phyloP scores from a whole-genome alignment of 53 echinoderm and acorn worm genomes.

The Henricia sp. region DNA sequence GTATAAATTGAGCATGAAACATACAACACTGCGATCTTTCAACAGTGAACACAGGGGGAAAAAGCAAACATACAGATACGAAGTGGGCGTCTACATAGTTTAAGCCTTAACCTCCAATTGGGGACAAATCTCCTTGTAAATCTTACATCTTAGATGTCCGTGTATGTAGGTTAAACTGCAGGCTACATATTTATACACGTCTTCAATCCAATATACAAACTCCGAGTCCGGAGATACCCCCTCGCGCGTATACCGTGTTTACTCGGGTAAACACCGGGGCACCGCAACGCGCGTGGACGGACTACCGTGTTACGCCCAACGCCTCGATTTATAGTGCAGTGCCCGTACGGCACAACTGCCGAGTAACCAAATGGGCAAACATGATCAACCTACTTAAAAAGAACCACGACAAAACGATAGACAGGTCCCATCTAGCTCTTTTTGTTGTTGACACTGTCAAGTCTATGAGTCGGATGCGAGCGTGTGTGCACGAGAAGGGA shows the following conservation, averaged over 20 bases:
- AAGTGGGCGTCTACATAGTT: background rate
- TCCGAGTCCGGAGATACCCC: constrained; percentile 5
- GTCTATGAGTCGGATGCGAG: too few relatives aligned
- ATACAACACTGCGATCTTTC: too few relatives aligned
- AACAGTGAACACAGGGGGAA: constrained; percentile 1
- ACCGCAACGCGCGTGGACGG: constrained; percentile 19
- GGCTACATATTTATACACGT: constrained; percentile 59
- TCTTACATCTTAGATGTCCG: constrained; percentile 7
- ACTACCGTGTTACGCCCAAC: constrained; percentile 39
- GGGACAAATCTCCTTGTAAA: constrained; percentile 8
- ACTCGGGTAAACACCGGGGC: constrained; percentile 23
- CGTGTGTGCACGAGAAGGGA: background rate
- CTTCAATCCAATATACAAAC: constrained; percentile 58
- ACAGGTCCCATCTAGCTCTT: constrained; percentile 47
- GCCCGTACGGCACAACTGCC: background rate
- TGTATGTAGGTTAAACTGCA: constrained; percentile 55
- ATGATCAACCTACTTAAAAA: constrained; percentile 57
- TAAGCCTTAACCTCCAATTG: background rate
- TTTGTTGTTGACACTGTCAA: constrained; percentile 37
- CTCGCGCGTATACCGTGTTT: constrained; percentile 16
- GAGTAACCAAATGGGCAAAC: constrained; percentile 58
- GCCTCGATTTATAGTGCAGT: constrained; percentile 35
- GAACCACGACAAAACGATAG: constrained; percentile 41
- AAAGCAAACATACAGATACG: constrained; percentile 21
- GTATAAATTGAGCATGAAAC: too few relatives aligned